These are phyloP conservation scores for Butastur rufipennis DNA, from an alignment of 2,113 vertebrate genomes.

Conservation along the genomic window DNA sequence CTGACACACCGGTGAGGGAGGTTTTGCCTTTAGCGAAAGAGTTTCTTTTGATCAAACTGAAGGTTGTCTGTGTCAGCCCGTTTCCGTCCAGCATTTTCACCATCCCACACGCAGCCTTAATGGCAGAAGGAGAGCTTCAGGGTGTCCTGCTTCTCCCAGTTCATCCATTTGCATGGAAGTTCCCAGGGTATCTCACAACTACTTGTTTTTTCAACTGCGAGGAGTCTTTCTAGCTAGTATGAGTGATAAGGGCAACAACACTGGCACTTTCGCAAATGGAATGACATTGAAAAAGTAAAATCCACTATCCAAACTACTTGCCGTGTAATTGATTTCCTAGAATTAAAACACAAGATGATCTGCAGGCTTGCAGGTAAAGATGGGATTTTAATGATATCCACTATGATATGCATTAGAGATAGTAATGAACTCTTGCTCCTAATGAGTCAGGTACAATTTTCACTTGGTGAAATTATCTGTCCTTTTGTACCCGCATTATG, in stretches of 20 bases:
- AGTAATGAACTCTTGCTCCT: not conserved
- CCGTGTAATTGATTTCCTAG: not conserved
- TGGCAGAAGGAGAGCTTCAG: not conserved
- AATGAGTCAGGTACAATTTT: not conserved
- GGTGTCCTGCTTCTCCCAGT: not conserved
- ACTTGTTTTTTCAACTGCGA: not conserved
- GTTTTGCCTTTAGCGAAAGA: not conserved
- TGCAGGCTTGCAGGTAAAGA: not conserved
- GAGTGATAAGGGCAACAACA: fast-evolving
- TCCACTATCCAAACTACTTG: not conserved
- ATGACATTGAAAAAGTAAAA: not conserved
- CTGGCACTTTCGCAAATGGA: not conserved
- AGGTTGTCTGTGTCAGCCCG: not conserved
- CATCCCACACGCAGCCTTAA: not conserved
- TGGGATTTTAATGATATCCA: not conserved
- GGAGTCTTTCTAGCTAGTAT: not conserved
- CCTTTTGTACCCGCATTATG: not conserved
- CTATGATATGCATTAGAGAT: not conserved
- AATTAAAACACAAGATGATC: not conserved
- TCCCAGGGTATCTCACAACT: not conserved
- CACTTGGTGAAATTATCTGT: not conserved
- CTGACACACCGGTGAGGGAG: not conserved
- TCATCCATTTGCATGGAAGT: not conserved
- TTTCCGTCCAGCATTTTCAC: not conserved
- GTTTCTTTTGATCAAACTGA: not conserved